These are phyloP conservation scores for Procavia capensis DNA, from an alignment of 2,113 vertebrate species.

Conservation along the genomic window DNA sequence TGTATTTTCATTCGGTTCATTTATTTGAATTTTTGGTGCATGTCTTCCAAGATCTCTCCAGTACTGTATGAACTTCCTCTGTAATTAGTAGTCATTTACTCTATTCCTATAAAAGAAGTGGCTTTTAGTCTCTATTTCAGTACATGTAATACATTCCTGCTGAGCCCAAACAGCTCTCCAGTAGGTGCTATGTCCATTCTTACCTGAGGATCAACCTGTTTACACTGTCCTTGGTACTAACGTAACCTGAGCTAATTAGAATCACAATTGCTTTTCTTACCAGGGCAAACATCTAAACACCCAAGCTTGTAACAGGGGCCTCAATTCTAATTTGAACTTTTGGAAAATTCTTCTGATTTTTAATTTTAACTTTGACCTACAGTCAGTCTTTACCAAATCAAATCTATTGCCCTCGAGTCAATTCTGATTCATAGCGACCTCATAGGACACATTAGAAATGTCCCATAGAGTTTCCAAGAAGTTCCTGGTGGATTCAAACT, in stretches of 20 bases:
- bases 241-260: background rate
- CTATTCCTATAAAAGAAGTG: constrained; percentile 8
- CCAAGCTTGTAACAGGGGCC: background rate
- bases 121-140: constrained; percentile 17
- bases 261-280: background rate
- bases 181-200: background rate
- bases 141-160: background rate
- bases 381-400: background rate
- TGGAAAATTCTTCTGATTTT: constrained; percentile 18
- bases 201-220: background rate
- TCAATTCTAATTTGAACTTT: constrained; percentile 16
- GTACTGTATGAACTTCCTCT: background rate
- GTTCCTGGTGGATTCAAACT: too few relatives aligned
- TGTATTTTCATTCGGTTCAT: constrained; percentile 25
- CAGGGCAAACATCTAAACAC: background rate
- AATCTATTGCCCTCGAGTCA: too few relatives aligned
- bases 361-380: background rate
- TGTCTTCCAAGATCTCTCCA: background rate
- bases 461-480: too few relatives aligned
- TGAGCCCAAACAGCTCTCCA: background rate
- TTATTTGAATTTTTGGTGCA: background rate
- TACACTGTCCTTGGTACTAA: background rate
- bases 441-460: too few relatives aligned
- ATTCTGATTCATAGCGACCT: too few relatives aligned
- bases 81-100: constrained; percentile 37